Conservation (phyloP, 1,140 invertebrate species). For the Dreissena polymorpha region DNA sequence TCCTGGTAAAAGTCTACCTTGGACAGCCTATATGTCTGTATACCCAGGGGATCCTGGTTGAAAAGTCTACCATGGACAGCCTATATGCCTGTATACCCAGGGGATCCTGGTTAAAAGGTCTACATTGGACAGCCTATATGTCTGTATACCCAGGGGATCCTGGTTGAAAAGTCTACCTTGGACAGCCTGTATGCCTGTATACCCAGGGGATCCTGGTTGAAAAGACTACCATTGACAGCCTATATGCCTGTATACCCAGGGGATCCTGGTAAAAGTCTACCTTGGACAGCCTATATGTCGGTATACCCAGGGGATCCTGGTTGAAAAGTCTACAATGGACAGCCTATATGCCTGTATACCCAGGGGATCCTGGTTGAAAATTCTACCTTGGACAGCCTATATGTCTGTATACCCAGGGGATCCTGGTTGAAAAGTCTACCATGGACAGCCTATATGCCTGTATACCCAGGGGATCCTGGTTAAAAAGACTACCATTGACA, state of each 20-base stretch:
- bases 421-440: conserved; percentile 96
- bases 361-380: conserved; percentile 97
- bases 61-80: conserved; percentile 79
- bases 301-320: conserved; percentile 96
- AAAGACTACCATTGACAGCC: conserved; percentile 40
- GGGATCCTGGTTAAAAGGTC: conserved; percentile 97
- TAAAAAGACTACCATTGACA: conserved; percentile 77
- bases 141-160: conserved; percentile 95
- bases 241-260: conserved; percentile 90
- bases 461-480: conserved; percentile 96
- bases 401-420: conserved; percentile 92
- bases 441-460: conserved; percentile 82
- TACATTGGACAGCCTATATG: conserved; percentile 46
- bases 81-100: conserved; percentile 90
- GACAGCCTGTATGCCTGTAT: conserved; percentile 84
- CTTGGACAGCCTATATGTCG: conserved; percentile 80
- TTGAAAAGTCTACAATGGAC: conserved; percentile 85
- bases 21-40: conserved; percentile 83
- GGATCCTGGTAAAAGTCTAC: conserved; percentile 95
- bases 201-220: conserved; percentile 97
- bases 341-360: conserved; percentile 88
- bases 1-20: conserved; percentile 92
- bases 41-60: conserved; percentile 96
- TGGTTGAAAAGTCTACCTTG: conserved; percentile 90
- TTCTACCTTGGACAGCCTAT: conserved; percentile 46